Percentiles rank a stretch among this genome's conserved stretches.
Evolutionary conservation across 2,797 vertebrate genomes (phyloP).

Genomic region (Enteromius radiatus): DNA sequence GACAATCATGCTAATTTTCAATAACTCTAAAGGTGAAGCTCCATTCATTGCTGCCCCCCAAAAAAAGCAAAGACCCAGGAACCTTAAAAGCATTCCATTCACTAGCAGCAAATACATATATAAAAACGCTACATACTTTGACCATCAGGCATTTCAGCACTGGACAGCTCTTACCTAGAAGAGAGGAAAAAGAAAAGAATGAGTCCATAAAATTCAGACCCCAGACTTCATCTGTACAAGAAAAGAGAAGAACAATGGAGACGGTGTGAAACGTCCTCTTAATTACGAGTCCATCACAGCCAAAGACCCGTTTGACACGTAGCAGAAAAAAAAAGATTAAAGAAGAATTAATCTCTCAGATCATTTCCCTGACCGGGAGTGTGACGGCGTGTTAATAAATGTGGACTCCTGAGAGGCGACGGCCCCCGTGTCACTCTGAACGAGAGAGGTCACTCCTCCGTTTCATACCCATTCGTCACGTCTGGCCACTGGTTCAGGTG

Average conservation of each 20-base stretch:
- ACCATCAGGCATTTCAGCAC: conserved; percentile 17
- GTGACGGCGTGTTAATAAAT: conserved; percentile 58
- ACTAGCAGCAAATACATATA: conserved; percentile 6
- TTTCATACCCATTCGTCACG: conserved; percentile 59
- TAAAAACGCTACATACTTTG: conserved; percentile 52
- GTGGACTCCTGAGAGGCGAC: conserved; percentile 45
- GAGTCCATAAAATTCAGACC: conserved; percentile 20
- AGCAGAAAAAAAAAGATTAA: conserved; percentile 61
- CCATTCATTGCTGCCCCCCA: not conserved
- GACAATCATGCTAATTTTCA: not conserved
- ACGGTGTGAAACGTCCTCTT: conserved; percentile 40
- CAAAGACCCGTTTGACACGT: conserved; percentile 55
- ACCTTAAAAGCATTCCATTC: not conserved
- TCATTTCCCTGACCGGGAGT: conserved; percentile 51
- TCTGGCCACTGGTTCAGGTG: conserved; percentile 46
- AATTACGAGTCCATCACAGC: conserved; percentile 58
- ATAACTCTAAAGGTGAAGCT: not conserved
- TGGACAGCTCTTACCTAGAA: conserved; percentile 61
- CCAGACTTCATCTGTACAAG: conserved; percentile 11
- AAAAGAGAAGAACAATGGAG: conserved; percentile 26
- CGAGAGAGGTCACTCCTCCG: conserved; percentile 61
- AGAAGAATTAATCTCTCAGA: conserved; percentile 63
- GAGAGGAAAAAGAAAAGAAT: conserved; percentile 26
- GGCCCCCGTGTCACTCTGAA: conserved; percentile 53
- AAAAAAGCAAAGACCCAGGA: not conserved